Evolutionary conservation across 2,888 invertebrate genomes (phyloP).

Genomic region (Polydrusus tereticollis): DNA sequence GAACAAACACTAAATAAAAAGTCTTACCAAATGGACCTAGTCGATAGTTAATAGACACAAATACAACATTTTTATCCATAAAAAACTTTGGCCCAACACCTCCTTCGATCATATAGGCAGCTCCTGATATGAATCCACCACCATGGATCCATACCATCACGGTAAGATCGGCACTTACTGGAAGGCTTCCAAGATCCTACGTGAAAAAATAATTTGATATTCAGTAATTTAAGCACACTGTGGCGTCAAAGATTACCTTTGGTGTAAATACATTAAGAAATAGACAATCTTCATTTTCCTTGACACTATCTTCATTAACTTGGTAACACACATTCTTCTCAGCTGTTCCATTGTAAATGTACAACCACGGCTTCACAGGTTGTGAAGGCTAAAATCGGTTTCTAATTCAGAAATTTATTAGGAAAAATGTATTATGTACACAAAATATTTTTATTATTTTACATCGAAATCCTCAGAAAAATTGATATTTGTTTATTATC

Average conservation of each 20-base stretch:
- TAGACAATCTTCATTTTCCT: slow-evolving; percentile 47
- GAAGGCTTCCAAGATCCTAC: slow-evolving; percentile 13
- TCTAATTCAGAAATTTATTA: too few species aligned
- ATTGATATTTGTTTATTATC: too few species aligned
- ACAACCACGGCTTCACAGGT: slow-evolving; percentile 30
- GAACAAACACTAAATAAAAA: neutral
- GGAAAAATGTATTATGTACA: too few species aligned
- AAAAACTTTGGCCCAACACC: slow-evolving; percentile 42
- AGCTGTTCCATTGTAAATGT: slow-evolving; percentile 41
- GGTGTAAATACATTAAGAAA: slow-evolving; percentile 44
- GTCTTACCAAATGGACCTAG: slow-evolving; percentile 44
- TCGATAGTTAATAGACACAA: slow-evolving; percentile 42
- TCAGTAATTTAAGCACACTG: neutral
- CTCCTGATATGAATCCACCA: slow-evolving; percentile 43
- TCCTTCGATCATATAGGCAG: slow-evolving; percentile 37
- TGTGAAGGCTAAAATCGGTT: slow-evolving; percentile 36
- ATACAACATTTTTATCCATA: slow-evolving; percentile 44
- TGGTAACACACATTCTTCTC: slow-evolving; percentile 45
- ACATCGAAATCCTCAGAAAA: too few species aligned
- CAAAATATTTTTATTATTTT: too few species aligned
- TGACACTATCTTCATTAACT: slow-evolving; percentile 29
- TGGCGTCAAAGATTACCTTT: slow-evolving; percentile 17
- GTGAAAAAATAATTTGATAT: neutral
- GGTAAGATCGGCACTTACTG: slow-evolving; percentile 17
- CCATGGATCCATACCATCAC: slow-evolving; percentile 48